A percentile compares a stretch with the other conserved stretches of the same genome.
These are phyloP conservation scores for Phyllotreta cruciferae DNA, from an alignment of 2,888 invertebrate species.

Conservation along the genomic window DNA sequence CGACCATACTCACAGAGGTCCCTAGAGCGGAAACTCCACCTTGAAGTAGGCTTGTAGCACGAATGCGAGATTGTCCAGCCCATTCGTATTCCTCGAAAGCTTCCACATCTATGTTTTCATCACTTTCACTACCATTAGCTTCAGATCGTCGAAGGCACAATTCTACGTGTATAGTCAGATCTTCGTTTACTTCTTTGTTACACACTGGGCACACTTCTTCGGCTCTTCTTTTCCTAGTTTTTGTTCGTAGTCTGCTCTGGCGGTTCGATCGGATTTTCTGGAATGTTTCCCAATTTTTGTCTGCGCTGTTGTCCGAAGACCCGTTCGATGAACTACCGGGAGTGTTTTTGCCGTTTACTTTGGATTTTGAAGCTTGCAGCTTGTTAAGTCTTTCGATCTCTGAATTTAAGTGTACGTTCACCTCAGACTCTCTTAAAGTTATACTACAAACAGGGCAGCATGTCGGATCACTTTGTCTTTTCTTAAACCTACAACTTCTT, in stretches of 20 bases:
- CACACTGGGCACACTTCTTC: constrained; percentile 84
- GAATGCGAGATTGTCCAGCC: constrained; percentile 86
- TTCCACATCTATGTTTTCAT: constrained; percentile 84
- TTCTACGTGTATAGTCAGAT: constrained; percentile 77
- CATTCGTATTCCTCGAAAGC: constrained; percentile 89
- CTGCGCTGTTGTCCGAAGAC: constrained; percentile 59
- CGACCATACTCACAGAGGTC: constrained; percentile 57
- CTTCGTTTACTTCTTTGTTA: constrained; percentile 71
- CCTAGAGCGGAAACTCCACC: constrained; percentile 69
- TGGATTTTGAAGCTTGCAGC: constrained; percentile 58
- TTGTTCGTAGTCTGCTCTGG: constrained; percentile 70
- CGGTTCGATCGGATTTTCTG: constrained; percentile 77
- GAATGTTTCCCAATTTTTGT: constrained; percentile 76
- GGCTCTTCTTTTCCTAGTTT: constrained; percentile 71
- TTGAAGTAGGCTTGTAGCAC: constrained; percentile 74
- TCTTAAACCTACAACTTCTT: constrained; percentile 64
- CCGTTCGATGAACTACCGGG: constrained; percentile 60
- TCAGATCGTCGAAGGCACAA: constrained; percentile 68
- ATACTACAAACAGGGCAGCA: constrained; percentile 90
- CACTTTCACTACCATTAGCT: constrained; percentile 64
- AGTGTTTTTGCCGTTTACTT: constrained; percentile 58
- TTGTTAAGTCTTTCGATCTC: constrained; percentile 79
- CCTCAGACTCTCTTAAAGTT: constrained; percentile 80
- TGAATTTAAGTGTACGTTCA: constrained; percentile 81
- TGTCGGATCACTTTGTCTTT: constrained; percentile 71